phyloP scores from a whole-genome alignment of 35 echinoderm and acorn worm species.

The Eucidaris tribuloides region DNA sequence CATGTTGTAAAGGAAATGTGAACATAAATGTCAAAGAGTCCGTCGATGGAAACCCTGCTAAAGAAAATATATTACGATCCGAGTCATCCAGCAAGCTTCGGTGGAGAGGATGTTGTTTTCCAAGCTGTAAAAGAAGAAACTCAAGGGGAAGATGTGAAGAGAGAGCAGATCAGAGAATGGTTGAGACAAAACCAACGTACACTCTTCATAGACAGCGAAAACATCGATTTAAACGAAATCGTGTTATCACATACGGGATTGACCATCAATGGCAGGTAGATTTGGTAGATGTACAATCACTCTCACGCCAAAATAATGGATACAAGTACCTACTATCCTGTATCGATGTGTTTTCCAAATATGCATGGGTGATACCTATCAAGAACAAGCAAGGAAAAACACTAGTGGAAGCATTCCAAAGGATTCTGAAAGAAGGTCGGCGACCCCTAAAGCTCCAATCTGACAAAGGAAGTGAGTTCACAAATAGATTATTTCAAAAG shows the following conservation, averaged over 20 bases:
- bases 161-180: too few species aligned
- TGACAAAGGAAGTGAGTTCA: slow-evolving; percentile 48
- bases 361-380: too few species aligned
- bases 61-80: slow-evolving; percentile 44
- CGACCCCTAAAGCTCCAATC: too few species aligned
- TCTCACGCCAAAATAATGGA: too few species aligned
- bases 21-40: slow-evolving; percentile 7
- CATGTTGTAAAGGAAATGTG: slow-evolving; percentile 28
- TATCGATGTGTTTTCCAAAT: too few species aligned
- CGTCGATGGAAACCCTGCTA: slow-evolving; percentile 18
- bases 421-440: too few species aligned
- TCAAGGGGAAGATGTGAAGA: too few species aligned
- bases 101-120: slow-evolving; percentile 46
- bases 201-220: slow-evolving; percentile 31
- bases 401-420: too few species aligned
- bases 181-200: slow-evolving; percentile 32
- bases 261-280: slow-evolving; percentile 43
- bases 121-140: not conserved
- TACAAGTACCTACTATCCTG: too few species aligned
- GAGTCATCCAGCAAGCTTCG: slow-evolving; percentile 47
- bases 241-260: not conserved
- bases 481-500: slow-evolving; percentile 15
- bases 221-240: slow-evolving; percentile 27
- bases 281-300: slow-evolving; percentile 51
- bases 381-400: too few species aligned